phyloP scores from a whole-genome alignment of 2,888 invertebrate species.

The Epistrophella euchroma region DNA sequence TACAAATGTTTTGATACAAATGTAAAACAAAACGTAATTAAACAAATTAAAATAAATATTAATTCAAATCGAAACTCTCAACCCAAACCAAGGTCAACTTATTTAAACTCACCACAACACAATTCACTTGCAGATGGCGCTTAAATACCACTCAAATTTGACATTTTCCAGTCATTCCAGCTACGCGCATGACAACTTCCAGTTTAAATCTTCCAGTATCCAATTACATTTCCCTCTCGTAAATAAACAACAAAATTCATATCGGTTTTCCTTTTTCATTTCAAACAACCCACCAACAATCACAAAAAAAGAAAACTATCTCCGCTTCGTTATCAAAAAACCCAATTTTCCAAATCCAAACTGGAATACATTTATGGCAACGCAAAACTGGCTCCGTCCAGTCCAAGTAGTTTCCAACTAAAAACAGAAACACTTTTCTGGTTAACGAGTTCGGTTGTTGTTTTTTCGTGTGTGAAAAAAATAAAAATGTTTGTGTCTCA shows the following conservation, averaged over 20 bases:
- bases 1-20: too few relatives aligned
- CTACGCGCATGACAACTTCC: constrained; percentile 57
- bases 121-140: constrained; percentile 60
- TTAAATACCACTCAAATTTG: not conserved
- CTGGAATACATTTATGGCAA: constrained; percentile 59
- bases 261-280: constrained; percentile 39
- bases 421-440: constrained; percentile 67
- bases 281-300: constrained; percentile 48
- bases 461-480: constrained; percentile 17
- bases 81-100: not conserved
- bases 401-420: constrained; percentile 51
- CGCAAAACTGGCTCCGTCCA: constrained; percentile 58
- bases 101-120: constrained; percentile 36
- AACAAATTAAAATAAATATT: not conserved
- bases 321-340: constrained; percentile 35
- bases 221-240: constrained; percentile 63
- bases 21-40: too few relatives aligned
- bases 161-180: constrained; percentile 42
- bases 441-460: constrained; percentile 58
- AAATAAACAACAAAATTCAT: constrained; percentile 70
- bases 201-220: constrained; percentile 34
- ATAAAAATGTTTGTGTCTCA: constrained; percentile 1
- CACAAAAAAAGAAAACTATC: constrained; percentile 31
- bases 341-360: constrained; percentile 18
- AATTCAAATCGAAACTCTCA: not conserved